Evolutionary conservation across 1,140 invertebrate species (phyloP).

Genomic region (Neoseiulus cucumeris): DNA sequence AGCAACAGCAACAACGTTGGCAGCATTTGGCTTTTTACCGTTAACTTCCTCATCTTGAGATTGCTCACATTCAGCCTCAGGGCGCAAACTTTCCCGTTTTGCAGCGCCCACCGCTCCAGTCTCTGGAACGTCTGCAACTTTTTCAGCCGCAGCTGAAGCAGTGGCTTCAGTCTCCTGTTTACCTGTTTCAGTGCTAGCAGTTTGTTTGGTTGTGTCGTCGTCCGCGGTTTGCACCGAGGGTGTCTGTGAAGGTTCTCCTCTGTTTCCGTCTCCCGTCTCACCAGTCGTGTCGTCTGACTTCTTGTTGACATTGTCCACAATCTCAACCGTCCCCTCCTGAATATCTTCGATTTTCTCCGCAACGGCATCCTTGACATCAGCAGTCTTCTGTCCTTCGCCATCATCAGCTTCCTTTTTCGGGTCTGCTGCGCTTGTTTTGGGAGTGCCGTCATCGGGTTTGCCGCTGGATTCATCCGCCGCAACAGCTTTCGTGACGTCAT

Average conservation of each 20-base stretch:
- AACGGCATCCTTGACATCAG: constrained; percentile 9
- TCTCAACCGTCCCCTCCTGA: constrained; percentile 9
- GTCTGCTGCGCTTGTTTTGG: no score
- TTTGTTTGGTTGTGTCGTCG: no score
- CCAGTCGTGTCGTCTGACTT: not conserved
- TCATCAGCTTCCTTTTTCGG: not conserved
- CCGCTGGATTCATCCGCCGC: no score
- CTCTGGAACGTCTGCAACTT: not conserved
- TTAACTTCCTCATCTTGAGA: no score
- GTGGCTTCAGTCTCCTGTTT: no score
- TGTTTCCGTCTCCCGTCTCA: not conserved
- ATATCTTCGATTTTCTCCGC: constrained; percentile 11
- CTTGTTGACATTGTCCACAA: not conserved
- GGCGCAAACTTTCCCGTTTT: not conserved
- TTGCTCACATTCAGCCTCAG: no score
- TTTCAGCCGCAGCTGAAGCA: not conserved
- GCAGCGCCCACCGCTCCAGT: not conserved
- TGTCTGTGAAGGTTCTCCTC: no score
- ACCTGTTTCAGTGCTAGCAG: no score
- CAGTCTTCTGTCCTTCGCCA: not conserved
- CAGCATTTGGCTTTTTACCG: no score
- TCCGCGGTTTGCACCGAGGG: no score
- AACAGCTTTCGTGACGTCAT: no score
- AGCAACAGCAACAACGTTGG: not conserved
- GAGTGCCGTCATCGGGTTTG: no score